Evolutionary conservation across 2,113 vertebrate genomes (phyloP).

Genomic region (Mustela lutreola): DNA sequence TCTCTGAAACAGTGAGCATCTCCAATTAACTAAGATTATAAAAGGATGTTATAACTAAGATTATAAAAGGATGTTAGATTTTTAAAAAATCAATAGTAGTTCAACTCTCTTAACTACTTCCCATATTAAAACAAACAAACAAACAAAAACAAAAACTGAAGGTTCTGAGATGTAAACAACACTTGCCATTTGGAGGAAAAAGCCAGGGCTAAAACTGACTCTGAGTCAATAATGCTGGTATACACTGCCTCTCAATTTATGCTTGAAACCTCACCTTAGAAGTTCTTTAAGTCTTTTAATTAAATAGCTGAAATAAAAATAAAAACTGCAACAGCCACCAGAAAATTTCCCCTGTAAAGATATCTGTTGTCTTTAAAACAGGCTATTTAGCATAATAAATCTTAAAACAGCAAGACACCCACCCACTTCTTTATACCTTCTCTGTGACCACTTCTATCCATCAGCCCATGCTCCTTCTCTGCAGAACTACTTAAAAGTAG

Average conservation of each 20-base stretch:
- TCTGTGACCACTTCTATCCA: neutral
- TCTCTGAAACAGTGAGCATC: neutral
- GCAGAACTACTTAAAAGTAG: neutral
- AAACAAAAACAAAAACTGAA: neutral
- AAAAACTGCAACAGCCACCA: neutral
- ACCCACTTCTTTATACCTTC: neutral
- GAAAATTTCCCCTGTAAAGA: neutral
- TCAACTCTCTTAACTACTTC: constrained; percentile 11
- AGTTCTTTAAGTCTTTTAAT: neutral
- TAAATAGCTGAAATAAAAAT: constrained; percentile 5
- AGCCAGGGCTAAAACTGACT: neutral
- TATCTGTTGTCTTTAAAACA: constrained; percentile 22
- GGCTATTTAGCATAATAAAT: constrained; percentile 1
- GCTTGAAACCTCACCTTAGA: neutral
- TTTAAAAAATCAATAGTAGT: neutral
- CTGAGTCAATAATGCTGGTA: neutral
- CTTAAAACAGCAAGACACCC: neutral
- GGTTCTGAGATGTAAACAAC: constrained; percentile 9
- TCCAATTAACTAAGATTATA: constrained; percentile 20
- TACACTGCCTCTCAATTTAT: neutral
- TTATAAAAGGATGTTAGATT: neutral
- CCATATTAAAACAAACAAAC: neutral
- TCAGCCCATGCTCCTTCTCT: neutral
- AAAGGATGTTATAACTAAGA: constrained; percentile 19
- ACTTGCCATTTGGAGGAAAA: neutral